Evolutionary conservation across 2,888 invertebrate species (phyloP).

Genomic region (Scaptodrosophila latifasciaeformis): DNA sequence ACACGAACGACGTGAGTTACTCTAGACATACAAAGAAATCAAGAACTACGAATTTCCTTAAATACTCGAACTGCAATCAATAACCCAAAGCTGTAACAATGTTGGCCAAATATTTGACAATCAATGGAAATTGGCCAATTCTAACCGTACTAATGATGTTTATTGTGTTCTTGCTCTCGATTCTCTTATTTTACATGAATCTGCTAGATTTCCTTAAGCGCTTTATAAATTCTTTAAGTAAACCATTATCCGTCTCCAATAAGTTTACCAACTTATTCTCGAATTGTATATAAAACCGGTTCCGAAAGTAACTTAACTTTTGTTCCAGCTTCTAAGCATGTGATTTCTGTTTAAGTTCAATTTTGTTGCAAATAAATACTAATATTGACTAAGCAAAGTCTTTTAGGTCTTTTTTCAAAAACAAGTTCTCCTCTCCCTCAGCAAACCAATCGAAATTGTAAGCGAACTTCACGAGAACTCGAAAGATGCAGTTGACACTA

Average conservation of each 20-base stretch:
- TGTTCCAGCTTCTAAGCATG: constrained; percentile 39
- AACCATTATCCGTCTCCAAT: too few species aligned
- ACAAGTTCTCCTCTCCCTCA: constrained; percentile 25
- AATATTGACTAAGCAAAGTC: constrained; percentile 27
- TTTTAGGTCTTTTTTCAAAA: constrained; percentile 1
- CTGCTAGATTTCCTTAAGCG: too few species aligned
- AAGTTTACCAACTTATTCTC: constrained; percentile 16
- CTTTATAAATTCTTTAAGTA: too few species aligned
- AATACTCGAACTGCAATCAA: constrained; percentile 42
- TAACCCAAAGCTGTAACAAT: constrained; percentile 19
- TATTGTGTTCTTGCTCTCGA: too few species aligned
- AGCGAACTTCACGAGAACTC: constrained; percentile 11
- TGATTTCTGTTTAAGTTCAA: constrained; percentile 50
- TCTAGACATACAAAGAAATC: constrained; percentile 9
- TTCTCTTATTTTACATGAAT: too few species aligned
- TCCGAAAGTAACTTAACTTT: constrained; percentile 9
- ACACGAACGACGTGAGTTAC: constrained; percentile 72
- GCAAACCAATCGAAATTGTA: constrained; percentile 3
- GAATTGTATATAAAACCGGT: constrained; percentile 30
- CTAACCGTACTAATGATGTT: too few species aligned
- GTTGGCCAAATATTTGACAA: constrained; percentile 11
- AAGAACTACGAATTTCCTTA: constrained; percentile 39
- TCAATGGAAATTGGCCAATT: constrained; percentile 21
- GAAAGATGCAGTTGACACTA: neutral
- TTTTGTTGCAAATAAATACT: constrained; percentile 47